Base-by-base conservation (phyloP, 2,797 vertebrate species). In the Cichlasoma orientale region DNA sequence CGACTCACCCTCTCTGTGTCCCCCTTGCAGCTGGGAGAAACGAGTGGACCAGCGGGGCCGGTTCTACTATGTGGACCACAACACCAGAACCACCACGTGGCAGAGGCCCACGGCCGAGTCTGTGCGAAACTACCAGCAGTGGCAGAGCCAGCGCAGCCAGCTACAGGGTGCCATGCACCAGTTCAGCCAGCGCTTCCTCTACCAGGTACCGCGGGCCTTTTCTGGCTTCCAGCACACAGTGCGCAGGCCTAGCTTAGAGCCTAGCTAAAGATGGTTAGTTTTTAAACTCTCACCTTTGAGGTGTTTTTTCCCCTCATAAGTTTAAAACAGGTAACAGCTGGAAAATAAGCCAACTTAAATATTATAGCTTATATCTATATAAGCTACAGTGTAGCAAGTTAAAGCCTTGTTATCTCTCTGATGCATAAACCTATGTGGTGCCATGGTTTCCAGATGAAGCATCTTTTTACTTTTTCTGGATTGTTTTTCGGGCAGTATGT, bases 81-180 rank as follows among this genome's bases (percentile, higher is more conserved):
- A 99, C 93, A 99, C 98, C 0, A 92, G 97, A 47, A 99, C 98
- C 84, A 99, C 98, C 86, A 99, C 98, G 0, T 99, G 98, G 98
- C 98, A 99, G 94, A 95, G 98, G n/a, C 98, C 98, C 41, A 99
- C 98, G 0, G 97, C 97, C 0, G 98, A 99, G 88, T 97, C 98
- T 0, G 98, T 99, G 88, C 92, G 98, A 8, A 99, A 96, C 95
- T 99, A 98, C 0, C 97, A 99, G 92, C 97, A 99, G 94, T 99
- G 98, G 98, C 98, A 99, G 93, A 97, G 96, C 0, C 98, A 99
- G 92, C 96, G 98, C 78, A 99, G 73, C 87, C 98, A 99, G 94
- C 96, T 99, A 27, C 97, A 99, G 74, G 98, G 98, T 0, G 98
- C 98, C 92, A 99, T 99, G 98, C 98, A 99, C 84, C 98, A 98